phyloP scores from a whole-genome alignment of 2,113 vertebrate species.

The Lophura nycthemera region DNA sequence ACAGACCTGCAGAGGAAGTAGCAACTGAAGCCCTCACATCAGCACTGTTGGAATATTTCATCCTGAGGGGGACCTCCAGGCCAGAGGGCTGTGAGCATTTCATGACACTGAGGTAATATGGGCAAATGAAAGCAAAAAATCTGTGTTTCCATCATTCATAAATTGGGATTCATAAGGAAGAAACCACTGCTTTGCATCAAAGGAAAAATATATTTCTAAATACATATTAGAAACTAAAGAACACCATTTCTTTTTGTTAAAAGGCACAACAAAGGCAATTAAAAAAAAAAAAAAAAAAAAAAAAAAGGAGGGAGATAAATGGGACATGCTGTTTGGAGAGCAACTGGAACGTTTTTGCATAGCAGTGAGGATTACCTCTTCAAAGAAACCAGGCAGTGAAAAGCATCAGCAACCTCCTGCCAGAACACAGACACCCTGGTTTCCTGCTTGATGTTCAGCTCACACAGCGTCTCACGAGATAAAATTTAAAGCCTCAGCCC shows the following conservation, averaged over 20 bases:
- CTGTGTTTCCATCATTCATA: not conserved
- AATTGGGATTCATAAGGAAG: not conserved
- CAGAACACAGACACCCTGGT: not conserved
- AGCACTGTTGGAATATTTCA: not conserved
- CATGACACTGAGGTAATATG: not conserved
- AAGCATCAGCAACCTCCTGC: not conserved
- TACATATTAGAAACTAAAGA: not conserved
- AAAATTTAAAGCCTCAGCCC: not conserved
- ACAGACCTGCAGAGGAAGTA: no score
- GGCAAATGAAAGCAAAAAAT: not conserved
- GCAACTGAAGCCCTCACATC: not conserved
- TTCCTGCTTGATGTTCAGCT: not conserved
- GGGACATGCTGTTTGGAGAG: not conserved
- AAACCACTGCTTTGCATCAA: not conserved
- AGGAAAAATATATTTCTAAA: not conserved
- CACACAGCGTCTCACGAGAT: not conserved
- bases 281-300: not conserved
- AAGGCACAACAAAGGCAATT: not conserved
- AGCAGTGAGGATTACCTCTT: rapidly evolving
- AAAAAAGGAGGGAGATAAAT: not conserved
- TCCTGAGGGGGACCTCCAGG: not conserved
- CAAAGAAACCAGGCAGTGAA: not conserved
- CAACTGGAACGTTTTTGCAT: not conserved
- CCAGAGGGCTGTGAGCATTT: rapidly evolving
- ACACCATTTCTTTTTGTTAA: not conserved